Conservation (phyloP, 2,888 invertebrate species). For the Erebia ligea region DNA sequence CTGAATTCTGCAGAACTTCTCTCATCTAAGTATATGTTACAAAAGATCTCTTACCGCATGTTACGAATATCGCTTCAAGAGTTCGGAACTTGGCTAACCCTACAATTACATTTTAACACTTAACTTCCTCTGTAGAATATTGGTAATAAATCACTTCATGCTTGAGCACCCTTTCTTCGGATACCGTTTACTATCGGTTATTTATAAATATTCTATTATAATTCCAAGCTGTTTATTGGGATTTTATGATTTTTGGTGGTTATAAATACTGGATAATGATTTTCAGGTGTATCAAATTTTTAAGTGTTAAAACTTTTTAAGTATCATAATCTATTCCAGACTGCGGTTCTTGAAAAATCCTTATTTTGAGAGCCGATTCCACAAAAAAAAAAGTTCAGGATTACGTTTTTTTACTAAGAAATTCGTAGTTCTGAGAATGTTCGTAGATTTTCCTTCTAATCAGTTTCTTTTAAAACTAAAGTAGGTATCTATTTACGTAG, state of each 20-base stretch:
- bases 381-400: no score
- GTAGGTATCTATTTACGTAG: no score
- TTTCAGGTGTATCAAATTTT: not conserved
- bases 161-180: constrained; percentile 21
- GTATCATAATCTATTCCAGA: not conserved
- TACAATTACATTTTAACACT: not conserved
- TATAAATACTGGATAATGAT: not conserved
- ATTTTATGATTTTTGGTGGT: constrained; percentile 1
- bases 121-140: constrained; percentile 23
- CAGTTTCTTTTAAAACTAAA: no score
- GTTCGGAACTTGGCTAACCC: not conserved
- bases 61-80: not conserved
- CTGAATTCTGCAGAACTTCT: no score
- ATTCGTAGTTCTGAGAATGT: no score
- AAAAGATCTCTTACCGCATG: no score
- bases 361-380: no score
- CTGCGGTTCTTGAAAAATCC: not conserved
- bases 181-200: not conserved
- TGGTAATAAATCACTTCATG: constrained; percentile 31
- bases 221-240: constrained; percentile 3
- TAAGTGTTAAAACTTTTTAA: not conserved
- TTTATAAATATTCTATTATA: constrained; percentile 22
- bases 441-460: no score
- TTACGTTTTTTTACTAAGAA: no score
- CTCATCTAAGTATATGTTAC: no score